A percentile compares a stretch with the other conserved stretches of the same genome.
These are phyloP conservation scores for Shinisaurus crocodilurus DNA, from an alignment of 2,113 vertebrate genomes.

Conservation along the genomic window DNA sequence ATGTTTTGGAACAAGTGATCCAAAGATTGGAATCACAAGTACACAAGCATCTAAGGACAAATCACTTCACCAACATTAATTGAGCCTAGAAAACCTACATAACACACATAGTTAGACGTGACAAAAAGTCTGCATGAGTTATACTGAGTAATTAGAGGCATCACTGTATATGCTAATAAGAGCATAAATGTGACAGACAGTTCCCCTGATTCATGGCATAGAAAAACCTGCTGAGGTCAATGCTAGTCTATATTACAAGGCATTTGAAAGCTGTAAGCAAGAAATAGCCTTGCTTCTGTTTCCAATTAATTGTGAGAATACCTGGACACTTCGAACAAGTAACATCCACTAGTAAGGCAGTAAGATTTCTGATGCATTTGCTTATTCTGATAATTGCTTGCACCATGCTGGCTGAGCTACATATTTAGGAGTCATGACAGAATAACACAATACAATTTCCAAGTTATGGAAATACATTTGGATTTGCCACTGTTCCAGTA, in stretches of 20 bases:
- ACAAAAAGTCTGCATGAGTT: background rate
- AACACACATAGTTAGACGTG: background rate
- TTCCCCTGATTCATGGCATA: background rate
- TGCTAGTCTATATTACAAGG: background rate
- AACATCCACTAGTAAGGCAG: background rate
- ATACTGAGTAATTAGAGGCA: conserved; percentile 4
- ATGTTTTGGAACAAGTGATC: background rate
- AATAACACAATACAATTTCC: background rate
- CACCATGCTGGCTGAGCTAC: background rate
- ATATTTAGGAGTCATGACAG: background rate
- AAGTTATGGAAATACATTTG: background rate
- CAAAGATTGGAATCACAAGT: background rate
- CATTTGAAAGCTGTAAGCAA: background rate
- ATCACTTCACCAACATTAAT: background rate
- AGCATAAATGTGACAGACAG: background rate
- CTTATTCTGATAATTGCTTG: background rate
- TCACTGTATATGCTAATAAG: background rate
- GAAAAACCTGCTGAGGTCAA: background rate
- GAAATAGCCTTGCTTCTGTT: background rate
- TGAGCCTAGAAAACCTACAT: conserved; percentile 3
- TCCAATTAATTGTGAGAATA: conserved; percentile 9
- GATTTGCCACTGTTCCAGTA: background rate
- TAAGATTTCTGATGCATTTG: background rate
- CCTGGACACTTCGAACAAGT: background rate
- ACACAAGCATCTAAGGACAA: background rate